A percentile compares a stretch with the other conserved stretches of the same genome.
These are phyloP conservation scores for Capreolus pygargus DNA, from an alignment of 2,113 vertebrate genomes.

Conservation along the genomic window DNA sequence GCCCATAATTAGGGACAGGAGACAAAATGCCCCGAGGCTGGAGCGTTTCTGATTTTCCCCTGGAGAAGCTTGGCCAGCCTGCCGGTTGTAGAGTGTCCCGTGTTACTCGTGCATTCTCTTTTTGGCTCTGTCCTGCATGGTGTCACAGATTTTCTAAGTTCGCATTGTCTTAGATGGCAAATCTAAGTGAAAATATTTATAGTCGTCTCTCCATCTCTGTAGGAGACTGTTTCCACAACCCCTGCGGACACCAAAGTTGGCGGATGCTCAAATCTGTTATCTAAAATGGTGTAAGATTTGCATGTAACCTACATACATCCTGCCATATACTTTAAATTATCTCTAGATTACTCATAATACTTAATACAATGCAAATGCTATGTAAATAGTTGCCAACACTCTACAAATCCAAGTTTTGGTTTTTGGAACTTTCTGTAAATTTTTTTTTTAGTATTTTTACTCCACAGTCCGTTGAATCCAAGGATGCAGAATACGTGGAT, in stretches of 20 bases:
- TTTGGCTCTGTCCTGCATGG: fast-evolving
- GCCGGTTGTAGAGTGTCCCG: fast-evolving
- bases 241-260: not conserved
- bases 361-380: not conserved
- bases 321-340: not conserved
- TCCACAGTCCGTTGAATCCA: not conserved
- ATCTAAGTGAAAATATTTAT: no score
- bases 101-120: not conserved
- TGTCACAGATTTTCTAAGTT: not conserved
- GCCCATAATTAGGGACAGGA: fast-evolving
- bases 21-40: not conserved
- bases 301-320: no score
- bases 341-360: not conserved
- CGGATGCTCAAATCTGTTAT: not conserved
- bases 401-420: not conserved
- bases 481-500: fast-evolving
- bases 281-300: not conserved
- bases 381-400: not conserved
- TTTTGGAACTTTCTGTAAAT: not conserved
- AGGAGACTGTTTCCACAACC: not conserved
- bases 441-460: not conserved
- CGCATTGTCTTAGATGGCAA: not conserved
- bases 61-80: not conserved
- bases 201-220: not conserved
- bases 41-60: fast-evolving